A percentile compares a stretch with the other conserved stretches of the same genome.
Evolutionary conservation across 1,140 invertebrate species (phyloP).

Genomic region (Contarinia nasturtii): DNA sequence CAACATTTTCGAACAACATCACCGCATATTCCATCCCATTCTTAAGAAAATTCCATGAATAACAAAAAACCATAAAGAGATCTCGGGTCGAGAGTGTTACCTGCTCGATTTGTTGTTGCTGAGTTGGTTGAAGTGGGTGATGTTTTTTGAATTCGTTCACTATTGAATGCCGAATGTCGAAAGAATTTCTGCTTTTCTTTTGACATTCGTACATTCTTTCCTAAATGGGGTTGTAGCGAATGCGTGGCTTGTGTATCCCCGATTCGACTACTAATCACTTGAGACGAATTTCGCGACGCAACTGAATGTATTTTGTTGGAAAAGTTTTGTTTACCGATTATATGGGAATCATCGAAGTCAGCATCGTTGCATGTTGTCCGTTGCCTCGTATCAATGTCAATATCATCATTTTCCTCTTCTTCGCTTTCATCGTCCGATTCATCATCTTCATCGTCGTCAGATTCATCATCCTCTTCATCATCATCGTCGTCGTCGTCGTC

Average conservation of each 20-base stretch:
- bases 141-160: slow-evolving; percentile 9
- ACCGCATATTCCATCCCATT: no score
- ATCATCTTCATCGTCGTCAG: slow-evolving; percentile 11
- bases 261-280: not conserved
- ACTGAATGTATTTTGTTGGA: no score
- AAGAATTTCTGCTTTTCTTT: slow-evolving; percentile 76
- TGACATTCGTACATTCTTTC: slow-evolving; percentile 53
- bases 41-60: no score
- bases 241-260: slow-evolving; percentile 5
- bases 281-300: not conserved
- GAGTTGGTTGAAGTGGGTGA: not conserved
- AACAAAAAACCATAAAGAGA: no score
- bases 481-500: slow-evolving; percentile 8
- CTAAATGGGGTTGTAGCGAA: slow-evolving; percentile 10
- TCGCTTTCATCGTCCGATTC: not conserved
- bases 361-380: slow-evolving; percentile 10
- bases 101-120: not conserved
- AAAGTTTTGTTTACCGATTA: no score
- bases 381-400: slow-evolving; percentile 13
- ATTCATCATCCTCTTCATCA: no score
- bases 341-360: no score
- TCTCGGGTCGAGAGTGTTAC: no score
- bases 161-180: slow-evolving; percentile 51
- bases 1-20: no score
- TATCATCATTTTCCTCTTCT: not conserved